Conservation (phyloP, 2,888 invertebrate species). For the Melanotus villosus region DNA sequence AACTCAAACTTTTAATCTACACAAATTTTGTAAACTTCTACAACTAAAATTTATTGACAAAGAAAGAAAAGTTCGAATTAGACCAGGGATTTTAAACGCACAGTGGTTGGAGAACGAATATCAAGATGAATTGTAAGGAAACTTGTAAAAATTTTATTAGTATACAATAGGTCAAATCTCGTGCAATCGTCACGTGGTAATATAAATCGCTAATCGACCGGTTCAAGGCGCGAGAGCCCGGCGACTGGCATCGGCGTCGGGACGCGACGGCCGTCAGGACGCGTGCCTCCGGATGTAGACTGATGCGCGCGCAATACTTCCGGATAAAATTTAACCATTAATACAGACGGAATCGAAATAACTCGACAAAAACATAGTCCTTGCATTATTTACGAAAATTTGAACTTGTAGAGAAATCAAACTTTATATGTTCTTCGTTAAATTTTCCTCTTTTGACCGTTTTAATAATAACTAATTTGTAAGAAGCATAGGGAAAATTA, state of each 20-base stretch:
- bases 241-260: constrained; percentile 64
- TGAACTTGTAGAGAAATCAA: too few species aligned
- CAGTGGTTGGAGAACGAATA: too few species aligned
- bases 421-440: too few species aligned
- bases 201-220: constrained; percentile 57
- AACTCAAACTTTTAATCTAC: not conserved
- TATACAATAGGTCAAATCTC: constrained; percentile 13
- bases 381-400: too few species aligned
- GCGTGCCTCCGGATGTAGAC: constrained; percentile 66
- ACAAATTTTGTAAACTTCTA: too few species aligned
- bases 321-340: constrained; percentile 51
- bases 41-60: too few species aligned
- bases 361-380: not conserved
- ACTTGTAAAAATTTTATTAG: not conserved
- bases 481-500: too few species aligned
- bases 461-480: too few species aligned
- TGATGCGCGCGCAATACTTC: constrained; percentile 73
- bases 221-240: constrained; percentile 60
- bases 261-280: constrained; percentile 66
- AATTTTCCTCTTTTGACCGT: too few species aligned
- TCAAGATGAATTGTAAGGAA: too few species aligned
- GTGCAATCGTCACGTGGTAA: constrained; percentile 54
- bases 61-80: too few species aligned
- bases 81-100: too few species aligned
- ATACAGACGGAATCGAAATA: constrained; percentile 21